Conservation (phyloP, 2,797 vertebrate genomes). For the Mionectes olivaceus region DNA sequence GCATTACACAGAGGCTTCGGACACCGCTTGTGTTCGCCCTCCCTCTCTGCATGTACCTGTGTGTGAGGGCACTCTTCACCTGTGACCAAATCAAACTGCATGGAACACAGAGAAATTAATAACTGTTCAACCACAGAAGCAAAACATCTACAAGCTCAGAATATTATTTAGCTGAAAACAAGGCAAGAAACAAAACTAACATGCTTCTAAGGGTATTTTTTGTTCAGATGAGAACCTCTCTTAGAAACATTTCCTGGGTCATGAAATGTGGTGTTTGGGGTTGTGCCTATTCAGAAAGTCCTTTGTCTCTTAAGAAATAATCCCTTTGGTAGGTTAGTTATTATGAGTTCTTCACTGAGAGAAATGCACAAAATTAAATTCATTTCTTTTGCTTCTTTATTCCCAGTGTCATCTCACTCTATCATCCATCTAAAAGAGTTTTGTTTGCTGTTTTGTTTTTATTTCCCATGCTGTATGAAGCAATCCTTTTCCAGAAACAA, state of each 20-base stretch:
- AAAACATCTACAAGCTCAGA: not conserved
- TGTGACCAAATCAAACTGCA: not conserved
- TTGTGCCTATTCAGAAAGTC: not conserved
- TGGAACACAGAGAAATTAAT: not conserved
- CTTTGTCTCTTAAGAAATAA: not conserved
- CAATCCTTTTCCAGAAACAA: constrained; percentile 40
- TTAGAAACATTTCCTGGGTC: not conserved
- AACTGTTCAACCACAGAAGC: not conserved
- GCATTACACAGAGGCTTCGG: not conserved
- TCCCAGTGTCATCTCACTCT: not conserved
- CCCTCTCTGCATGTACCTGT: not conserved
- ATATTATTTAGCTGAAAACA: not conserved
- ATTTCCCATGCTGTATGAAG: constrained; percentile 32
- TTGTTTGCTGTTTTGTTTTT: constrained; percentile 41
- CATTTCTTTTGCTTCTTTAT: not conserved
- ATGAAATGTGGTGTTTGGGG: not conserved
- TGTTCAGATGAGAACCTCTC: not conserved
- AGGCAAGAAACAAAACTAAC: not conserved
- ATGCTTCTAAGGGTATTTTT: not conserved
- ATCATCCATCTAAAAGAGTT: not conserved
- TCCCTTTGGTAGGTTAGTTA: not conserved
- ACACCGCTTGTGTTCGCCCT: not conserved
- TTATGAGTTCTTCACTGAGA: not conserved
- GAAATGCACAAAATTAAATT: not conserved
- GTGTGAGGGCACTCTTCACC: not conserved